Evolutionary conservation across 2,888 invertebrate species (phyloP).

Genomic region (Callyntrura sp.): DNA sequence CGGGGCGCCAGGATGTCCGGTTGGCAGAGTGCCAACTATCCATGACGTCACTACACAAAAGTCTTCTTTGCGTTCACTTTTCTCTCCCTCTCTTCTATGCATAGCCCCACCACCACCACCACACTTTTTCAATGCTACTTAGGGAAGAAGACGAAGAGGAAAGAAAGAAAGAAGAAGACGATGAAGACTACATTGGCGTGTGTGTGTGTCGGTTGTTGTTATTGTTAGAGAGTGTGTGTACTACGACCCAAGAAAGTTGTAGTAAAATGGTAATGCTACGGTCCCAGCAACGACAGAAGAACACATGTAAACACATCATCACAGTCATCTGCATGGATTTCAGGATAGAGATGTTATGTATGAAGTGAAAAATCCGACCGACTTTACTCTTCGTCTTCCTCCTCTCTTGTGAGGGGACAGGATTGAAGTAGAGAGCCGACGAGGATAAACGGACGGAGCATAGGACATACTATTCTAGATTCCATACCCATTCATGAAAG

Average conservation of each 20-base stretch:
- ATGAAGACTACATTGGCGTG: slow-evolving; percentile 16
- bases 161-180: neutral
- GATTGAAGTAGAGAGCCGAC: neutral
- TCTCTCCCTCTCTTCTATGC: slow-evolving; percentile 17
- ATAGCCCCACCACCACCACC: neutral
- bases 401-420: neutral
- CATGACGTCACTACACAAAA: slow-evolving; percentile 79
- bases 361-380: slow-evolving; percentile 42
- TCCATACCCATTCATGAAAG: slow-evolving; percentile 54
- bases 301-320: slow-evolving; percentile 48
- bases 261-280: slow-evolving; percentile 55
- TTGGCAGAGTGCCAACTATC: slow-evolving; percentile 81
- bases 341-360: slow-evolving; percentile 18
- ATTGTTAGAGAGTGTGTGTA: neutral
- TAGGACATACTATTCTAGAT: slow-evolving; percentile 32
- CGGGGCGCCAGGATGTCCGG: slow-evolving; percentile 83
- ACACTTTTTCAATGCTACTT: slow-evolving; percentile 38
- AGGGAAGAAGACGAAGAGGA: neutral
- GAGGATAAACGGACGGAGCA: neutral
- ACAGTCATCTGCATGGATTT: slow-evolving; percentile 35
- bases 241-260: slow-evolving; percentile 8
- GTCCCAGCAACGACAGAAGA: slow-evolving; percentile 32
- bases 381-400: slow-evolving; percentile 5
- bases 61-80: slow-evolving; percentile 54
- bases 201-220: neutral